These are phyloP conservation scores for Vidua chalybeata DNA, from an alignment of 2,113 vertebrate species.

Conservation along the genomic window DNA sequence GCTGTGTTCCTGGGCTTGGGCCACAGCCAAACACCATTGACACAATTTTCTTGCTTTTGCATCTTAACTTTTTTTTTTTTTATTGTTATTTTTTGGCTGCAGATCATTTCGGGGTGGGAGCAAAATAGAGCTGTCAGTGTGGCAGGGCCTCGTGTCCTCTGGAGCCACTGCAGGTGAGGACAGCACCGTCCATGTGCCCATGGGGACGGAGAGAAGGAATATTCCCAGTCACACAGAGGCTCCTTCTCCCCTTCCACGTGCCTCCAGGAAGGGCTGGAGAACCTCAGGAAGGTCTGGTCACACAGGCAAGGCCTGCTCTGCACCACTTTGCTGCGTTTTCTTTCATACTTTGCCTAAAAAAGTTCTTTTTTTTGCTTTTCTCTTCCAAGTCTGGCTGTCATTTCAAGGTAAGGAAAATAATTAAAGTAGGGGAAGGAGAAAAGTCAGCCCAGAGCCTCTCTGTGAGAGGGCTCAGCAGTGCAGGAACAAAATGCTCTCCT, in stretches of 20 bases:
- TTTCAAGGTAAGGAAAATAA: not conserved
- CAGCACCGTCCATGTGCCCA: not conserved
- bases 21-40: constrained; percentile 41
- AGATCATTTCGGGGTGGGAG: not conserved
- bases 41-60: constrained; percentile 24
- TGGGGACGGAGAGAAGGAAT: not conserved
- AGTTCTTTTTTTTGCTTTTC: not conserved
- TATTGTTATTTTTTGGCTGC: not conserved
- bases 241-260: fast-evolving
- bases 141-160: not conserved
- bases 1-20: constrained; percentile 18
- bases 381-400: not conserved
- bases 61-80: not conserved
- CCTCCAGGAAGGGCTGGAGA: not conserved
- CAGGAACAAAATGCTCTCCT: not conserved
- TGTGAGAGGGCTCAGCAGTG: not conserved
- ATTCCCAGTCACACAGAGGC: not conserved
- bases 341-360: not conserved
- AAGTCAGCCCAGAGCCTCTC: not conserved
- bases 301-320: not conserved
- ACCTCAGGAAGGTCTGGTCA: not conserved
- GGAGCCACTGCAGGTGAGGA: not conserved
- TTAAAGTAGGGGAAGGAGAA: not conserved
- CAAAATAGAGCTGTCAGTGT: not conserved
- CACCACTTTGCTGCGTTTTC: not conserved